Conservation (phyloP, 37 sponge, comb jelly and placozoan genomes). For the Amphimedon queenslandica region DNA sequence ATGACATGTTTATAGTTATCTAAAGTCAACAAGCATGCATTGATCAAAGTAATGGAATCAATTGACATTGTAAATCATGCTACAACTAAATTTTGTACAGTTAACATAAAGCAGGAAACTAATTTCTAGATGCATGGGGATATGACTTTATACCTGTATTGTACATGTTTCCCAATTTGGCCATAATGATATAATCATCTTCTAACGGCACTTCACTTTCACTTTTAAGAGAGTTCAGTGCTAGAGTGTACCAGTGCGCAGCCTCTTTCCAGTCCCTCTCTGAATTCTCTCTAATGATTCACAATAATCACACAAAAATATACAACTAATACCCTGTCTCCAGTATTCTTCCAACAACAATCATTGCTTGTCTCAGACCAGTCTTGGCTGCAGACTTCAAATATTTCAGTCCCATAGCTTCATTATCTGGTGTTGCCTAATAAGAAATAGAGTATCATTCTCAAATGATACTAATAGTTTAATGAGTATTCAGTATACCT, state of each 20-base stretch:
- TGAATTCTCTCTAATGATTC: too few species aligned
- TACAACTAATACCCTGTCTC: constrained; percentile 44
- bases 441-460: too few species aligned
- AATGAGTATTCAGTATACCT: constrained; percentile 16
- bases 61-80: too few species aligned
- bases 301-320: too few species aligned
- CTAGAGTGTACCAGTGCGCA: constrained; percentile 57
- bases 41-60: too few species aligned
- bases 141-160: neutral
- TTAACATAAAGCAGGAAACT: too few species aligned
- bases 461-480: neutral
- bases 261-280: constrained; percentile 54
- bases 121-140: neutral
- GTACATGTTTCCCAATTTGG: constrained; percentile 73
- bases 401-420: constrained; percentile 42
- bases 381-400: constrained; percentile 38
- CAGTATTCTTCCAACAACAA: constrained; percentile 30
- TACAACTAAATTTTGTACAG: too few species aligned
- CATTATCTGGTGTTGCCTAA: constrained; percentile 37
- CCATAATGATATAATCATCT: constrained; percentile 35
- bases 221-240: constrained; percentile 5
- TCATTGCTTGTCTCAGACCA: constrained; percentile 55
- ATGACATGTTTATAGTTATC: too few species aligned
- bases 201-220: neutral
- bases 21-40: too few species aligned